phyloP scores from a whole-genome alignment of 2,113 vertebrate species.

The Hymenochirus boettgeri region DNA sequence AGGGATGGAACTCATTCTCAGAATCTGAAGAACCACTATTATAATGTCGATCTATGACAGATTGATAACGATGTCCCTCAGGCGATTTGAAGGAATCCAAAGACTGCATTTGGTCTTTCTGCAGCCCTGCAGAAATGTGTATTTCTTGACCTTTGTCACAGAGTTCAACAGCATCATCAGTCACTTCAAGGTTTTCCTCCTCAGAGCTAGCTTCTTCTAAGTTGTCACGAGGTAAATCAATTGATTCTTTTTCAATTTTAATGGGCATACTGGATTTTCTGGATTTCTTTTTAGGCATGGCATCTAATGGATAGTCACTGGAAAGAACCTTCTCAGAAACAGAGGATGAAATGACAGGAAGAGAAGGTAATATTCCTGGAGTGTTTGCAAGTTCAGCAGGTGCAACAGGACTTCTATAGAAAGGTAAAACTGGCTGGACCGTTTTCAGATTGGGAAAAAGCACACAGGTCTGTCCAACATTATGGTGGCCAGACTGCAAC shows the following conservation, averaged over 20 bases:
- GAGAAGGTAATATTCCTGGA: constrained; percentile 83
- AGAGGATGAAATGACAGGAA: constrained; percentile 84
- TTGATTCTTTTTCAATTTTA: constrained; percentile 88
- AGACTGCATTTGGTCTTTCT: constrained; percentile 47
- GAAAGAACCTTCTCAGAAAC: constrained; percentile 70
- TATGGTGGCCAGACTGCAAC: constrained; percentile 64
- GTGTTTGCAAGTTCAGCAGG: constrained; percentile 92
- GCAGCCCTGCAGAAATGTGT: constrained; percentile 42
- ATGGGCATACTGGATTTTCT: constrained; percentile 97
- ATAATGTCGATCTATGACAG: constrained; percentile 47
- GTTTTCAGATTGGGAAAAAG: constrained; percentile 94
- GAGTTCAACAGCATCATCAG: constrained; percentile 59
- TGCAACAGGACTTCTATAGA: constrained; percentile 88
- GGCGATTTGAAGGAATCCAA: constrained; percentile 52
- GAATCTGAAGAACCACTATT: constrained; percentile 50
- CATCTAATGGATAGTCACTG: constrained; percentile 64
- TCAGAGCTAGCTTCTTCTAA: constrained; percentile 70
- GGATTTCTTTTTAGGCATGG: constrained; percentile 94
- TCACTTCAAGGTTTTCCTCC: constrained; percentile 64
- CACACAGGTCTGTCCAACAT: constrained; percentile 77
- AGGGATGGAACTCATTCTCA: constrained; percentile 52
- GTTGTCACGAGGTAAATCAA: constrained; percentile 61
- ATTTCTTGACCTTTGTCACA: constrained; percentile 53
- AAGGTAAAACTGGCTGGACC: constrained; percentile 91
- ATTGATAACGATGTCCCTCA: constrained; percentile 53